These are phyloP conservation scores for Drosophila ficusphila DNA, from an alignment of 1,140 invertebrate species.

Conservation along the genomic window DNA sequence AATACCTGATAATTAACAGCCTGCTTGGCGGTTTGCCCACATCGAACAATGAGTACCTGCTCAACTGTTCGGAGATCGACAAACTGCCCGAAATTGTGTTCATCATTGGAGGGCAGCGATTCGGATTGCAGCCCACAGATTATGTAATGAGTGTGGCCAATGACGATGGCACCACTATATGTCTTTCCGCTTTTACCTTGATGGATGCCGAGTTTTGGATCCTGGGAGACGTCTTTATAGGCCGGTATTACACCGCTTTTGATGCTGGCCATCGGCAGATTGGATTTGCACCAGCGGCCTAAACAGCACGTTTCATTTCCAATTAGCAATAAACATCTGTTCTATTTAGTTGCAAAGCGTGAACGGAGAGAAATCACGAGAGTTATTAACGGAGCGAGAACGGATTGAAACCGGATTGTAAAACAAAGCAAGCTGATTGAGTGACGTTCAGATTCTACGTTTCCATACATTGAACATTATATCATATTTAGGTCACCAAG, in stretches of 20 bases:
- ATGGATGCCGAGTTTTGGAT: constrained; percentile 49
- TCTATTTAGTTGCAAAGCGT: constrained; percentile 14
- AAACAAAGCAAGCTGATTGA: constrained; percentile 41
- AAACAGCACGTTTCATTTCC: neutral
- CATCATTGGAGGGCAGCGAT: constrained; percentile 42
- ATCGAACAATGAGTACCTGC: constrained; percentile 27
- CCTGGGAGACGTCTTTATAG: constrained; percentile 87
- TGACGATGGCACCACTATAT: constrained; percentile 27
- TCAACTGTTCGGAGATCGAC: constrained; percentile 27
- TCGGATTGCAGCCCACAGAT: constrained; percentile 33
- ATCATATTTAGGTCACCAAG: neutral
- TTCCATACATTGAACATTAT: constrained; percentile 33
- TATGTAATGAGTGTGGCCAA: constrained; percentile 31
- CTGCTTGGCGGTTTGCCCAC: constrained; percentile 47
- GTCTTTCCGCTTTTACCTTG: constrained; percentile 38
- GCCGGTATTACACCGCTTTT: constrained; percentile 89
- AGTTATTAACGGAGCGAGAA: constrained; percentile 8
- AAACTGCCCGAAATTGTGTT: constrained; percentile 41
- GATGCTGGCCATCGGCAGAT: constrained; percentile 87
- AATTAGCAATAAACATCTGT: constrained; percentile 16
- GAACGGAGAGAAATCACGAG: constrained; percentile 7
- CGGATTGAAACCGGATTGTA: constrained; percentile 16
- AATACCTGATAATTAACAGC: constrained; percentile 75
- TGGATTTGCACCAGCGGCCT: constrained; percentile 84
- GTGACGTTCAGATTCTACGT: constrained; percentile 23